Conservation (phyloP, 1,140 invertebrate genomes). For the Dendroctonus ponderosae region DNA sequence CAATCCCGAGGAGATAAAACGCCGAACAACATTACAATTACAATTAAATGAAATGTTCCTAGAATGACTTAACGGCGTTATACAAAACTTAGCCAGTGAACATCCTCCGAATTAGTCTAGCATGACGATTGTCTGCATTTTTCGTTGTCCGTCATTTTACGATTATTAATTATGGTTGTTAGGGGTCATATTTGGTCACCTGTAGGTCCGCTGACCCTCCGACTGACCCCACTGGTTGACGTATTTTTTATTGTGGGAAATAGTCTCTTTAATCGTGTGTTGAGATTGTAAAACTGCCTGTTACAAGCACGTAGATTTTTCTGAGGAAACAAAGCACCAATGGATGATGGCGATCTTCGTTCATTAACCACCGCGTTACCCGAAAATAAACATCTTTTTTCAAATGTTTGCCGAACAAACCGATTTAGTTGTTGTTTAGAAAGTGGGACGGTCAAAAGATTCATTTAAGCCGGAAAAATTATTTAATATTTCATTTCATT, state of each 20-base stretch:
- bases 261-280: too few species aligned
- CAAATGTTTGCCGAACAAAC: too few species aligned
- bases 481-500: constrained; percentile 1
- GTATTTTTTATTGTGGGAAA: too few species aligned
- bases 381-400: too few species aligned
- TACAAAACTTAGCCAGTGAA: constrained; percentile 8
- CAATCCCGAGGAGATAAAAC: too few species aligned
- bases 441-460: neutral
- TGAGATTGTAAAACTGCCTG: too few species aligned
- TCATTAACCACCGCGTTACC: too few species aligned
- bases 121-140: constrained; percentile 19
- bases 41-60: too few species aligned
- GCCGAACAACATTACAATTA: too few species aligned
- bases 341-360: too few species aligned
- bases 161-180: constrained; percentile 23
- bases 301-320: too few species aligned
- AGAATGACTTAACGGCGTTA: neutral
- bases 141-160: constrained; percentile 10
- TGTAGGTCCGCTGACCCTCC: constrained; percentile 12
- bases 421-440: constrained; percentile 1
- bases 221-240: neutral
- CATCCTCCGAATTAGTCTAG: constrained; percentile 16
- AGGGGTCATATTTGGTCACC: constrained; percentile 21
- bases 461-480: constrained; percentile 12
- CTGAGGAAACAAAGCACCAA: too few species aligned